phyloP scores from a whole-genome alignment of 2,888 invertebrate genomes.

The Protodeltote pygarga region DNA sequence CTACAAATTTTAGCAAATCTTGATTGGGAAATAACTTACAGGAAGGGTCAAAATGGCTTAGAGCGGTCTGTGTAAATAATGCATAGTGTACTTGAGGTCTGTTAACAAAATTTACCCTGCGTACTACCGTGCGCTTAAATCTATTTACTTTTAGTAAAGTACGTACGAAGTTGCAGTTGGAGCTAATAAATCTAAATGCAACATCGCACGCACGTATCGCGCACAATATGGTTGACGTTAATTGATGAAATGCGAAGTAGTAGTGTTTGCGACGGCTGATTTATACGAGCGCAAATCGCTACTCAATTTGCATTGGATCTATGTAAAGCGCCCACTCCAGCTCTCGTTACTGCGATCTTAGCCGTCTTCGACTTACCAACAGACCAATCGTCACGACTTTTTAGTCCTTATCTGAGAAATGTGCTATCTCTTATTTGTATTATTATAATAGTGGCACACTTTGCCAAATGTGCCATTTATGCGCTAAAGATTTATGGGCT shows the following conservation, averaged over 20 bases:
- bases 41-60: too few relatives aligned
- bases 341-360: conserved; percentile 70
- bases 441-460: conserved; percentile 44
- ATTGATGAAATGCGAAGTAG: conserved; percentile 73
- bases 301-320: conserved; percentile 80
- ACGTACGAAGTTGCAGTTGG: background rate
- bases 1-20: too few relatives aligned
- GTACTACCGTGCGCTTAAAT: background rate
- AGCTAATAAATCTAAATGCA: conserved; percentile 46
- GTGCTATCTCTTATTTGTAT: conserved; percentile 57
- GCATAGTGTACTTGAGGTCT: too few relatives aligned
- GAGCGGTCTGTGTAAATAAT: too few relatives aligned
- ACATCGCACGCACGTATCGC: conserved; percentile 57
- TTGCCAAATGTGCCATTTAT: conserved; percentile 18
- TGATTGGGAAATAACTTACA: too few relatives aligned
- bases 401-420: conserved; percentile 58
- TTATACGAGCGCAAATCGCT: conserved; percentile 73
- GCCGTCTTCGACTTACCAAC: conserved; percentile 57
- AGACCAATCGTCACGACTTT: conserved; percentile 72
- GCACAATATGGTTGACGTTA: conserved; percentile 72
- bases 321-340: conserved; percentile 74
- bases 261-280: conserved; percentile 62
- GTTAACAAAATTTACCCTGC: background rate
- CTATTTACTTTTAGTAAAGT: background rate
- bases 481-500: conserved; percentile 34